phyloP scores from a whole-genome alignment of 2,888 invertebrate species.

The Tachystola acroxantha region DNA sequence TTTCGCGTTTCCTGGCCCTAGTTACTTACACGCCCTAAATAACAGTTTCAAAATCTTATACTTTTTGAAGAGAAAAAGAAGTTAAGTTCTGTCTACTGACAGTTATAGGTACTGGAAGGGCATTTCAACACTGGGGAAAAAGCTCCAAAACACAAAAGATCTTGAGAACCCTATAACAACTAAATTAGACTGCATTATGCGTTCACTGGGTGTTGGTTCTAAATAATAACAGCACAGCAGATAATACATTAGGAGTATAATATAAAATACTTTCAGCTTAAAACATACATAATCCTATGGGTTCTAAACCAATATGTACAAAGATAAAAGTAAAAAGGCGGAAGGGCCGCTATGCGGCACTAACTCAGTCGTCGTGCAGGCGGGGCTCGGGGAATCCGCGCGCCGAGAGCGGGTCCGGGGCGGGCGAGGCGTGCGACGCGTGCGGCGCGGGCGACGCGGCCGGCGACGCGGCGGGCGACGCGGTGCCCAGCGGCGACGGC shows the following conservation, averaged over 20 bases:
- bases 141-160: too few species aligned
- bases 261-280: slow-evolving; percentile 76
- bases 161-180: too few species aligned
- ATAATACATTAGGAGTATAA: slow-evolving; percentile 62
- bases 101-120: too few species aligned
- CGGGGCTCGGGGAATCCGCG: slow-evolving; percentile 45
- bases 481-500: slow-evolving; percentile 61
- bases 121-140: too few species aligned
- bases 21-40: too few species aligned
- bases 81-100: too few species aligned
- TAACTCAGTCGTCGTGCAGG: slow-evolving; percentile 43
- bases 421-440: slow-evolving; percentile 23
- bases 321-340: slow-evolving; percentile 46
- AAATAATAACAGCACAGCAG: background rate
- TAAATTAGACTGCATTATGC: too few species aligned
- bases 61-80: too few species aligned
- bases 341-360: slow-evolving; percentile 22
- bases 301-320: slow-evolving; percentile 71
- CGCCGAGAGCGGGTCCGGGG: slow-evolving; percentile 38
- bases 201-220: too few species aligned
- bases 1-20: too few species aligned
- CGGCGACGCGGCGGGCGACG: slow-evolving; percentile 60
- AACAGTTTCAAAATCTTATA: too few species aligned
- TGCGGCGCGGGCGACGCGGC: slow-evolving; percentile 55
- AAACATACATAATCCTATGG: slow-evolving; percentile 66